Conservation (phyloP, 2,113 vertebrate genomes). For the Rhea americana region DNA sequence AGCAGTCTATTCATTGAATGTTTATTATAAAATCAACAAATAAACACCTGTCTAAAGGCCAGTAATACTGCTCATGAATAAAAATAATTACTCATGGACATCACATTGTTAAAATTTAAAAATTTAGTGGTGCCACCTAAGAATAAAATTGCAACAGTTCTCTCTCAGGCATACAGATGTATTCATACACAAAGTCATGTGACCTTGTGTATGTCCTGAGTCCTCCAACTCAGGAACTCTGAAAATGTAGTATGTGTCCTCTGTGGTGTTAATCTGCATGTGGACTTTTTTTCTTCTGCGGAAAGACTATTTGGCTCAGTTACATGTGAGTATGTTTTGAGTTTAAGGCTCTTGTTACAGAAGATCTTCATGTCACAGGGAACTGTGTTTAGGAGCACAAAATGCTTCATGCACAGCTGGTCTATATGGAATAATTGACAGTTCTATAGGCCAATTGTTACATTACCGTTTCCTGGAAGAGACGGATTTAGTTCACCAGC, state of each 20-base stretch:
- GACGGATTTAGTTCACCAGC: conserved; percentile 43
- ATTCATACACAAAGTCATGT: background rate
- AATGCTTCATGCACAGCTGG: background rate
- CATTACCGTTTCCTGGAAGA: conserved; percentile 28
- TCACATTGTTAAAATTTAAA: background rate
- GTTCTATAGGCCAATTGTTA: conserved; percentile 36
- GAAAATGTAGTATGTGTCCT: background rate
- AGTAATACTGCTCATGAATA: background rate
- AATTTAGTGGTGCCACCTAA: background rate
- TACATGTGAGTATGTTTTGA: background rate
- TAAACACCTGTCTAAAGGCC: background rate
- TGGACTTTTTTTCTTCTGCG: background rate
- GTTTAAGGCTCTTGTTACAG: background rate
- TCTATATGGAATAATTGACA: conserved; percentile 12
- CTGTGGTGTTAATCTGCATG: background rate
- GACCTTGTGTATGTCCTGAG: background rate
- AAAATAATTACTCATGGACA: background rate
- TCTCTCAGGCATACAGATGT: background rate
- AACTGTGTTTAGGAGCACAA: background rate
- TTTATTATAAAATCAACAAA: background rate
- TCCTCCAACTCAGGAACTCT: background rate
- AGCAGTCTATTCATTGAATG: background rate
- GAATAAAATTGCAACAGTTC: background rate
- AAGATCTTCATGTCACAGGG: background rate
- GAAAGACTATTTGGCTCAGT: background rate